Base-by-base conservation (phyloP, 2,888 invertebrate genomes). In the Lamellibrachia satsuma region DNA sequence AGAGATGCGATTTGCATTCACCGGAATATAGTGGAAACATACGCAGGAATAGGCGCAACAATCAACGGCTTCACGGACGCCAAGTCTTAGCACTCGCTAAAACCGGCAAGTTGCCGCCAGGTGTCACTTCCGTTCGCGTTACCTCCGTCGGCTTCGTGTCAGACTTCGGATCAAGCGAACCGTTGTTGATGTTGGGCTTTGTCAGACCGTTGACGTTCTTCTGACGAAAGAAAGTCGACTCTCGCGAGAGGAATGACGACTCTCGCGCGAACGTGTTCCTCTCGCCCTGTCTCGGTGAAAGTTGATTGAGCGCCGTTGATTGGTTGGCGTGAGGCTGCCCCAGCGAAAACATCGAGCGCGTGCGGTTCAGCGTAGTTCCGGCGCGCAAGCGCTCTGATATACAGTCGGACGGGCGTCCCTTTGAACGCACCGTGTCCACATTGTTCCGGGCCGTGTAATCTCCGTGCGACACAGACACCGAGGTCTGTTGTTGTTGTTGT, bases 251-350 rank as follows among this genome's bases (percentile, higher is more conserved):
- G 75, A 75, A 75, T 15, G 75, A 75, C 75, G 75, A 11, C 6
- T 75, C 75, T 75, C 75, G 75, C 75, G 75, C 75, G 75, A 75
- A 75, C 75, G 75, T 75, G 75, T 75, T 75, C 75, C 22, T 75
- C 75, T 75, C 75, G 15, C 2, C 0, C 6, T 75, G 15, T 22
- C 22, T 75, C 15, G 75, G 75, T n/a, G 75, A 75, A 6, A 75
- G 75, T 15, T 75, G 75, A 75, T 75, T 75, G 15, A 75, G 75
- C 75, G n/a, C 75, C 75, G 75, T 22, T 75, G 75, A 22, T 75
- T 75, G 75, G 75, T n/a, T 75, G n/a, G 75, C 15, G 6, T 22
- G 75, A 75, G 75, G 75, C 75, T 75, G 75, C n/a, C 75, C 75
- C 75, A 75, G 75, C 15, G 75, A 75, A n/a, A 75, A 75, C 75